phyloP scores from a whole-genome alignment of 2,888 invertebrate species.

The Leistus spinibarbis region DNA sequence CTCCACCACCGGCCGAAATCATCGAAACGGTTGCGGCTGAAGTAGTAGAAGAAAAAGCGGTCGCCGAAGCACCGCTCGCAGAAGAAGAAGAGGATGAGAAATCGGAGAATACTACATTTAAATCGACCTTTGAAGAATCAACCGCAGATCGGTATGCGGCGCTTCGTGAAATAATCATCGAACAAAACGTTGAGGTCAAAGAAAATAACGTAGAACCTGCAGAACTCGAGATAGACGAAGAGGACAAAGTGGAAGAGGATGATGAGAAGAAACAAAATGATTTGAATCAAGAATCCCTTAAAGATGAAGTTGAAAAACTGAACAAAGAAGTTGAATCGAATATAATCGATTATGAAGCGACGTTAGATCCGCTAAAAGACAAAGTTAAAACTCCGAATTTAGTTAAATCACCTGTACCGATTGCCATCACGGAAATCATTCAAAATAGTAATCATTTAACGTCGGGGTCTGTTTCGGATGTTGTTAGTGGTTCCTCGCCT shows the following conservation, averaged over 20 bases:
- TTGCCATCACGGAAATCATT: constrained; percentile 52
- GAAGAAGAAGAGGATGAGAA: constrained; percentile 15
- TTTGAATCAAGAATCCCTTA: constrained; percentile 43
- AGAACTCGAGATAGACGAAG: constrained; percentile 55
- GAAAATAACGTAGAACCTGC: constrained; percentile 53
- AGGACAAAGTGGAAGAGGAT: constrained; percentile 47
- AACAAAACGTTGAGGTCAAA: constrained; percentile 55
- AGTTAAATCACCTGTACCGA: constrained; percentile 57
- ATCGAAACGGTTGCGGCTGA: constrained; percentile 22
- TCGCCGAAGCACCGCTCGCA: constrained; percentile 18
- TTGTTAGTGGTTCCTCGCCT: constrained; percentile 68
- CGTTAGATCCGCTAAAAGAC: constrained; percentile 35
- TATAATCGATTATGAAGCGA: constrained; percentile 40
- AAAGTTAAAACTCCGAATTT: constrained; percentile 33
- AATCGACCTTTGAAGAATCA: constrained; percentile 26
- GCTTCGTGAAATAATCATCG: constrained; percentile 71
- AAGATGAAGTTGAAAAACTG: constrained; percentile 44
- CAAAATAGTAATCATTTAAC: constrained; percentile 55
- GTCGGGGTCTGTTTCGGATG: constrained; percentile 69
- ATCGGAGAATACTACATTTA: constrained; percentile 19
- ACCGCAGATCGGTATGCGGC: constrained; percentile 68
- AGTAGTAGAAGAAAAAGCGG: constrained; percentile 28
- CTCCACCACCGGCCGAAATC: neutral
- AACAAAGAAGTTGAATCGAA: constrained; percentile 36
- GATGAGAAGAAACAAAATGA: constrained; percentile 43